Evolutionary conservation across 2,113 vertebrate species (phyloP), one percentile per base, ranked within the genome.

Genomic region (Potamarius usumacintae): DNA sequence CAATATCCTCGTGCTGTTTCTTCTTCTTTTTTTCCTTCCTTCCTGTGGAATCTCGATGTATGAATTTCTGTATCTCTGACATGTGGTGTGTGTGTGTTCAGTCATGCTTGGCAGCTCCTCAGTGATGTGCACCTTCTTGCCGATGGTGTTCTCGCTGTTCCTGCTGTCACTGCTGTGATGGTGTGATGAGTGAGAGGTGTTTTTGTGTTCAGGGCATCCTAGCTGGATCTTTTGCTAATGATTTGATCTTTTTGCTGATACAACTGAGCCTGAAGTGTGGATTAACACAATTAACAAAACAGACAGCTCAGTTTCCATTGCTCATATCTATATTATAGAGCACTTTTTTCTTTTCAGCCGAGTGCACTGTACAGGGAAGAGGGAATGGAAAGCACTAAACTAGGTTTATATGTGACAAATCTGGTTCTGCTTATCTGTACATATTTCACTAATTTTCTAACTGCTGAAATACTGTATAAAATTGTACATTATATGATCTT

Each of bases 101-200:
- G 97, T 96, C 91, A 97, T 95, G 91, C 94, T 97, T 93, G 97
- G 97, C 93, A 95, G 96, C 92, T 96, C 95, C 92, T 96, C 96
- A 87, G 90, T 96, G 85, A 96, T 97, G 93, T 96, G 93, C 94
- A 96, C 97, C 90, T 94, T 97, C 94, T 94, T 94, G 91, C 97
- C 97, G 90, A 95, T 98, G 95, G 95, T 98, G 94, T 91, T 97
- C 91, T 97, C 96, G 90, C 92, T 96, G 92, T 94, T 97, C 94
- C 95, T 96, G 93, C 93, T 96, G 77, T 93, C 97, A 91, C 93
- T 98, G 95, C 95, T 99, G 93, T 98, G 94, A 92, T 99, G 98
- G 96, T 53, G 79, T 84, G 60, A 83, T 84, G 57, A 87, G 69
- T 79, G 77, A 85, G 89, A 86, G 53, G 90, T 81, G 72, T 88